Conservation (phyloP, 2,113 vertebrate species). For the Verasper variegatus region DNA sequence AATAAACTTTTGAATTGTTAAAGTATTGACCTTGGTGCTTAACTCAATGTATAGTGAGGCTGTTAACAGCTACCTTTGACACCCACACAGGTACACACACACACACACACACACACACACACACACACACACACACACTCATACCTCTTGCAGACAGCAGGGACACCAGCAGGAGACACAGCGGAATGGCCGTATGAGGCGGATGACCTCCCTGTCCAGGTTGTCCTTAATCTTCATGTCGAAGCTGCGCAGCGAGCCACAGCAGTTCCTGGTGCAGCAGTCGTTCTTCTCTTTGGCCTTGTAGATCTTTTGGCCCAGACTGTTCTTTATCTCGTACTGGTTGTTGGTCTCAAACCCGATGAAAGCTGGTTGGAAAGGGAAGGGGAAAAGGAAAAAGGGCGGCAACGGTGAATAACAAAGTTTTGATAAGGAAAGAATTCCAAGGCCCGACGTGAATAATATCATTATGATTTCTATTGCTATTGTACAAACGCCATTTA, state of each 20-base stretch:
- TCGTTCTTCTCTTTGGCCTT: slow-evolving; percentile 89
- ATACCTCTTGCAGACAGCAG: slow-evolving; percentile 90
- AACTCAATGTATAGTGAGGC: slow-evolving; percentile 1
- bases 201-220: slow-evolving; percentile 87
- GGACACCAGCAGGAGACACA: slow-evolving; percentile 91
- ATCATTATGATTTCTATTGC: not conserved
- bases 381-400: not conserved
- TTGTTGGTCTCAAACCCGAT: slow-evolving; percentile 89
- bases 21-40: not conserved
- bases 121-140: not conserved
- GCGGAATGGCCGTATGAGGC: slow-evolving; percentile 86
- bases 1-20: not conserved
- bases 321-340: slow-evolving; percentile 89
- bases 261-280: slow-evolving; percentile 91
- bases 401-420: not conserved
- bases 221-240: slow-evolving; percentile 88
- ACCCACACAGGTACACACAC: no score
- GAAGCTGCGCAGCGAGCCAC: slow-evolving; percentile 88
- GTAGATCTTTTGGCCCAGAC: slow-evolving; percentile 87
- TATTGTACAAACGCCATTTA: not conserved
- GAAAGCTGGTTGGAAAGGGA: slow-evolving; percentile 72
- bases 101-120: no score
- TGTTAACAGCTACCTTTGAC: not conserved
- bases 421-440: slow-evolving; percentile 11
- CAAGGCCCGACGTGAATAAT: not conserved